A percentile compares a stretch with the other conserved stretches of the same genome.
Evolutionary conservation across 2,797 vertebrate species (phyloP).

Genomic region (Pangasius larnaudii): DNA sequence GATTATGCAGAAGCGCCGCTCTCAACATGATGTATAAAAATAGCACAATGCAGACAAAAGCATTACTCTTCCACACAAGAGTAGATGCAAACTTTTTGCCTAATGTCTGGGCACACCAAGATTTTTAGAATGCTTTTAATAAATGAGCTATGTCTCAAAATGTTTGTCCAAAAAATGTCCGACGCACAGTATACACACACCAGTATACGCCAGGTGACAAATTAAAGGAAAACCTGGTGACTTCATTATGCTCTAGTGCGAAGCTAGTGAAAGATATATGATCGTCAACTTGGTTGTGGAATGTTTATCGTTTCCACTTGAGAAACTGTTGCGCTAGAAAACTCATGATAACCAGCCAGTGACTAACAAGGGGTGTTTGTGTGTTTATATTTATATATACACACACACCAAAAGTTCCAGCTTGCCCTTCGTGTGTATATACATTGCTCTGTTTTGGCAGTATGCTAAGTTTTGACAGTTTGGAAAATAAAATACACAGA

Average conservation of each 20-base stretch:
- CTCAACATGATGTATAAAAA: constrained; percentile 8
- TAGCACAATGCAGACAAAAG: constrained; percentile 20
- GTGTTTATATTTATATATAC: neutral
- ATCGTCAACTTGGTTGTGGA: neutral
- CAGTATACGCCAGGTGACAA: too few relatives aligned
- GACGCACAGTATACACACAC: neutral
- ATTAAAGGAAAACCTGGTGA: too few relatives aligned
- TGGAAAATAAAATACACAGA: neutral
- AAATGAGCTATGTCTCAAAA: neutral
- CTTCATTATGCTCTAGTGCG: neutral
- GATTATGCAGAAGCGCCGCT: constrained; percentile 8
- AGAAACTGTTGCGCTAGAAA: neutral
- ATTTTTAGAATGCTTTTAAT: neutral
- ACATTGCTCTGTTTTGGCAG: neutral
- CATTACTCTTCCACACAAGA: neutral
- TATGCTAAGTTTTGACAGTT: neutral
- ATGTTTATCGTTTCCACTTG: neutral
- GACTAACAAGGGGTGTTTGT: neutral
- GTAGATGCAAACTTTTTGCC: neutral
- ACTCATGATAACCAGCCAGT: too few relatives aligned
- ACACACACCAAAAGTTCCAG: too few relatives aligned
- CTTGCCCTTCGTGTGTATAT: neutral
- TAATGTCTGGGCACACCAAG: neutral
- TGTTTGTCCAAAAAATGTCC: neutral
- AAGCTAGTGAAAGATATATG: neutral